phyloP scores from a whole-genome alignment of 1,140 invertebrate species.

The Panulirus ornatus region DNA sequence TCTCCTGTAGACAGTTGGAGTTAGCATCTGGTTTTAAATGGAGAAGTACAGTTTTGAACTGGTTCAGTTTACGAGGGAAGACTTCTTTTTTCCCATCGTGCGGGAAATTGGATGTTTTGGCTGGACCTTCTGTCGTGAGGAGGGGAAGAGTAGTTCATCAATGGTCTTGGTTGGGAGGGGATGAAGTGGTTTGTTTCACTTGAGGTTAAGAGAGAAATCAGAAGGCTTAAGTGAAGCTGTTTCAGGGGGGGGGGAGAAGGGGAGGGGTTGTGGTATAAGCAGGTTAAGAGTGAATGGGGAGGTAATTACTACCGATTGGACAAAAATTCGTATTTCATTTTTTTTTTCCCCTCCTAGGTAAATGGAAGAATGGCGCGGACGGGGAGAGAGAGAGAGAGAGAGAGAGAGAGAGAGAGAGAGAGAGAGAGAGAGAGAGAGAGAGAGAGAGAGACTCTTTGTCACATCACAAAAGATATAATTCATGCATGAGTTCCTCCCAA shows the following conservation, averaged over 20 bases:
- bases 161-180: no score
- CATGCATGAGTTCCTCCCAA: not conserved
- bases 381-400: not conserved
- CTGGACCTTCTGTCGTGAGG: no score
- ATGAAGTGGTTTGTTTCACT: no score
- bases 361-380: not conserved
- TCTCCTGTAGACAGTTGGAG: not conserved
- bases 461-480: not conserved
- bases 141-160: no score
- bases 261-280: not conserved
- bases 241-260: not conserved
- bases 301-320: no score
- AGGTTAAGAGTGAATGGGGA: not conserved
- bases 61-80: not conserved
- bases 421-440: not conserved
- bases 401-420: conserved; percentile 5
- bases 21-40: not conserved
- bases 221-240: no score
- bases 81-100: not conserved
- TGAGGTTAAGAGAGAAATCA: no score
- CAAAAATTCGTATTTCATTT: not conserved
- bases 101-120: no score
- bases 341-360: not conserved
- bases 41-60: not conserved
- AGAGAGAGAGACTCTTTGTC: not conserved